Evolutionary conservation across 2,888 invertebrate species (phyloP).

Genomic region (Nemotelus pantherinus): DNA sequence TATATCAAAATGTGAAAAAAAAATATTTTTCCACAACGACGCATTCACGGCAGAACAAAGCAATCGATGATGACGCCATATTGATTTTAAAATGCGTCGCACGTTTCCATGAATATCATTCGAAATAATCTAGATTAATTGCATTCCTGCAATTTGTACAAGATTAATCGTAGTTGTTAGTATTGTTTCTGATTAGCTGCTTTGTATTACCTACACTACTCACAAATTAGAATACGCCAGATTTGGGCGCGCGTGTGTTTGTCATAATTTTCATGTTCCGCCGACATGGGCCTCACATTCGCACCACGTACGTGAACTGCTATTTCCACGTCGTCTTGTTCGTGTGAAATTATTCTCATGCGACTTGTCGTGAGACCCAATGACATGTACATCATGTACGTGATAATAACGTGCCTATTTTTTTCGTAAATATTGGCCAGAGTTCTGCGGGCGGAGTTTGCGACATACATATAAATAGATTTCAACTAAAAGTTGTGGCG

Average conservation of each 20-base stretch:
- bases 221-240: slow-evolving; percentile 5
- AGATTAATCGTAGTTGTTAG: no score
- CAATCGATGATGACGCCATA: no score
- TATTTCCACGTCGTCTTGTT: slow-evolving; percentile 11
- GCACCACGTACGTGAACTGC: slow-evolving; percentile 12
- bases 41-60: no score
- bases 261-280: slow-evolving; percentile 22
- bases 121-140: no score
- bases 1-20: no score
- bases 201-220: slow-evolving; percentile 1
- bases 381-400: slow-evolving; percentile 10
- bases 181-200: no score
- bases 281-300: slow-evolving; percentile 13
- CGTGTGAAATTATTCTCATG: slow-evolving; percentile 8
- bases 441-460: neutral
- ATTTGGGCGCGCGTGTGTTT: slow-evolving; percentile 14
- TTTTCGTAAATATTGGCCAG: neutral
- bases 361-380: neutral
- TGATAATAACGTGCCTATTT: slow-evolving; percentile 10
- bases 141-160: no score
- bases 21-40: no score
- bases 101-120: no score
- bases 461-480: slow-evolving; percentile 23
- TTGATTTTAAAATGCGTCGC: no score
- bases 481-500: neutral